Evolutionary conservation across 2,113 vertebrate species (phyloP).

Genomic region (Ceyx melanurus): DNA sequence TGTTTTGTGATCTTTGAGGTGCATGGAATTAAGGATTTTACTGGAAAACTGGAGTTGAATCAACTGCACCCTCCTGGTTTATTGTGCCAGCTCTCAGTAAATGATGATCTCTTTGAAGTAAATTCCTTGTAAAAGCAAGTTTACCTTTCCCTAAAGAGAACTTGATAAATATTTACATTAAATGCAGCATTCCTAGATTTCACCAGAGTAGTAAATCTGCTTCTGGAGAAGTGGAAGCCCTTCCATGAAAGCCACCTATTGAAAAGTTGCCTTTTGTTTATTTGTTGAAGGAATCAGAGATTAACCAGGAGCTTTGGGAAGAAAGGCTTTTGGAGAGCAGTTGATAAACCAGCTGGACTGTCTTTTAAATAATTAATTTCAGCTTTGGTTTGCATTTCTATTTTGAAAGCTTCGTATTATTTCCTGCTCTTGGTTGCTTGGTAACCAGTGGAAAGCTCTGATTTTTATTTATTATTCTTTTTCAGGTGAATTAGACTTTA

Average conservation of each 20-base stretch:
- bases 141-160: not conserved
- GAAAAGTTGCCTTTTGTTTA: not conserved
- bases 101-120: not conserved
- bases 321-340: conserved; percentile 1
- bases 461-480: not conserved
- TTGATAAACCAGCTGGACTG: conserved; percentile 44
- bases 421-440: conserved; percentile 57
- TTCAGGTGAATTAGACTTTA: conserved; percentile 12
- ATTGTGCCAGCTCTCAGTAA: not conserved
- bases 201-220: not conserved
- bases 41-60: not conserved
- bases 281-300: conserved; percentile 17
- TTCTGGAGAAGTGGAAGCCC: not conserved
- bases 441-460: conserved; percentile 24
- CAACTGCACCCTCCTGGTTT: not conserved
- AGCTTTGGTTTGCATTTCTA: conserved; percentile 42
- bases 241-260: not conserved
- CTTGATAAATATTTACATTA: not conserved
- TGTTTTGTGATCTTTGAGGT: not conserved
- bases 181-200: not conserved
- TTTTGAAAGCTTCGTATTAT: conserved; percentile 44
- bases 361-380: conserved; percentile 63
- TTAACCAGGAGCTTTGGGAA: conserved; percentile 23
- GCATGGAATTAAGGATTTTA: not conserved
- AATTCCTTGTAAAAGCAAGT: not conserved